These are phyloP conservation scores for Zygothrica quintamaculata DNA, from an alignment of 2,888 invertebrate genomes.

Conservation along the genomic window DNA sequence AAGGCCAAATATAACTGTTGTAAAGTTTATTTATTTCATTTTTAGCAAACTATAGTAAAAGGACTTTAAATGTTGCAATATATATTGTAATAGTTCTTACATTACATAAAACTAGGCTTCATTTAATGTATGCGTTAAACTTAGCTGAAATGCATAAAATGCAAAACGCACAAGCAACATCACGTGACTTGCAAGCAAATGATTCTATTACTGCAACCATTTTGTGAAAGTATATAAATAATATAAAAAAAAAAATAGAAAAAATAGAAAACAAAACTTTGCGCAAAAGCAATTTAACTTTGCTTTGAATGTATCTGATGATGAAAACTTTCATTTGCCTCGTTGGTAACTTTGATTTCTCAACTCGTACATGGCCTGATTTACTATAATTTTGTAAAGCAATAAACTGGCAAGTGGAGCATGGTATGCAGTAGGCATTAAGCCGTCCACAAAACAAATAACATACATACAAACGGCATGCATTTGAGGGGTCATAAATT, in stretches of 20 bases:
- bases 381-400: slow-evolving; percentile 74
- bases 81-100: slow-evolving; percentile 21
- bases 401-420: slow-evolving; percentile 65
- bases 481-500: slow-evolving; percentile 55
- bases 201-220: slow-evolving; percentile 2
- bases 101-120: slow-evolving; percentile 29
- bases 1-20: too few species aligned
- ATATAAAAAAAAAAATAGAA: slow-evolving; percentile 1
- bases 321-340: slow-evolving; percentile 53
- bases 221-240: slow-evolving; percentile 8
- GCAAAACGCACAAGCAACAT: slow-evolving; percentile 37
- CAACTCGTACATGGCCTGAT: slow-evolving; percentile 68
- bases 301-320: slow-evolving; percentile 35
- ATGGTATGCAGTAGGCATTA: slow-evolving; percentile 50
- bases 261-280: slow-evolving; percentile 35
- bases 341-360: slow-evolving; percentile 61
- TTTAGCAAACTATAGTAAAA: too few species aligned
- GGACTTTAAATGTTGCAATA: slow-evolving; percentile 4
- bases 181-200: slow-evolving; percentile 69
- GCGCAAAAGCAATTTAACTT: slow-evolving; percentile 72
- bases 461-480: slow-evolving; percentile 24
- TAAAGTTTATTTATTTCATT: too few species aligned
- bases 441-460: slow-evolving; percentile 36
- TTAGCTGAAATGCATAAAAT: slow-evolving; percentile 44
- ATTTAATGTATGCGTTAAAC: slow-evolving; percentile 39